Evolutionary conservation across 2,113 vertebrate genomes (phyloP).

Genomic region (Aldabrachelys gigantea): DNA sequence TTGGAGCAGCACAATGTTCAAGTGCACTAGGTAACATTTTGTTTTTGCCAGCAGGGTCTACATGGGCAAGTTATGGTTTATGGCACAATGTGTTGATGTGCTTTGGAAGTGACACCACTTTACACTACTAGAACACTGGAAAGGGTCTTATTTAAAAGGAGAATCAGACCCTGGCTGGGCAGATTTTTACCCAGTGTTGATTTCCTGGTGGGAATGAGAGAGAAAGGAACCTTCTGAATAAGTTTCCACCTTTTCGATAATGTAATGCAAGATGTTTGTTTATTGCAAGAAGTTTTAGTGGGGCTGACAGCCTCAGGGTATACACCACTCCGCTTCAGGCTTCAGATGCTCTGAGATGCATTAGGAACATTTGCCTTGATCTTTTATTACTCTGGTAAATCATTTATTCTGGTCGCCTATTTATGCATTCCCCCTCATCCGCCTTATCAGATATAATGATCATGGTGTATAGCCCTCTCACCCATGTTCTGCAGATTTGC

Average conservation of each 20-base stretch:
- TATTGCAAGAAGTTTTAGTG: slow-evolving; percentile 28
- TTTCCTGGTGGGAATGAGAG: not conserved
- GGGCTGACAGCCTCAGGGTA: slow-evolving; percentile 28
- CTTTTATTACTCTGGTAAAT: slow-evolving; percentile 69
- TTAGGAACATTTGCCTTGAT: slow-evolving; percentile 44
- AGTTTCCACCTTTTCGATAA: slow-evolving; percentile 20
- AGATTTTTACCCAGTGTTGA: slow-evolving; percentile 1
- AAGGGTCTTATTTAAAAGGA: not conserved
- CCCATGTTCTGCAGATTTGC: not conserved
- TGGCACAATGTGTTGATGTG: not conserved
- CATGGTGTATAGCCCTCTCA: not conserved
- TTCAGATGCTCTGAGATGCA: slow-evolving; percentile 44
- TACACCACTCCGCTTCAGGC: not conserved
- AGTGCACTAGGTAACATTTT: not conserved
- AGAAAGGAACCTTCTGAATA: slow-evolving; percentile 22
- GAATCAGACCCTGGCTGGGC: slow-evolving; percentile 19
- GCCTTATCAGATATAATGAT: slow-evolving; percentile 1
- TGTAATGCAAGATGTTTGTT: not conserved
- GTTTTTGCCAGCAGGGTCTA: not conserved
- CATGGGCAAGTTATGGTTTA: not conserved
- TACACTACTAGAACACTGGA: not conserved
- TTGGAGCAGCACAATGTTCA: not conserved
- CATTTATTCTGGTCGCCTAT: slow-evolving; percentile 37
- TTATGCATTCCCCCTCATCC: not conserved
- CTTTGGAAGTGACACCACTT: not conserved